Evolutionary conservation across 2,888 invertebrate genomes (phyloP).

Genomic region (Chesias legatella): DNA sequence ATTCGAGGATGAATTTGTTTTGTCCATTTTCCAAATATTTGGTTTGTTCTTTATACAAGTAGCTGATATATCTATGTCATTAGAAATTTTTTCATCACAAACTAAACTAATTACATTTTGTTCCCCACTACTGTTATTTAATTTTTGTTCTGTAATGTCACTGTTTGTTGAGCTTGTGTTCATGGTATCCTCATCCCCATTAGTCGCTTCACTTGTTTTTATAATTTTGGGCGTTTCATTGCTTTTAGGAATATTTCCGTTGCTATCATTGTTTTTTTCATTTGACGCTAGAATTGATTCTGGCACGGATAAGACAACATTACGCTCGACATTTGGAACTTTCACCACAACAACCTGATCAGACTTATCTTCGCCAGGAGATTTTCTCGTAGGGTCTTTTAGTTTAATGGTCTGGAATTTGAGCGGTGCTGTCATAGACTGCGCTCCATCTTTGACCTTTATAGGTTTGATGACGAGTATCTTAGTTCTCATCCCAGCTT

Average conservation of each 20-base stretch:
- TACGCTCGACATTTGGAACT: conserved; percentile 63
- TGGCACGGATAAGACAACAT: conserved; percentile 34
- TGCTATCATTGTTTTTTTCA: conserved; percentile 12
- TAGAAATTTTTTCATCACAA: conserved; percentile 13
- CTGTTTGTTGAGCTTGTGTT: conserved; percentile 1
- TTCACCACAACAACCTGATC: conserved; percentile 68
- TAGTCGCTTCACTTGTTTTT: conserved; percentile 1
- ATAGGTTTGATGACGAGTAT: conserved; percentile 72
- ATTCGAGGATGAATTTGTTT: conserved; percentile 13
- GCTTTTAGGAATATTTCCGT: conserved; percentile 18
- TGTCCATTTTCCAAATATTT: conserved; percentile 9
- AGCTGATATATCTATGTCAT: conserved; percentile 4
- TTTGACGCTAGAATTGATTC: conserved; percentile 23
- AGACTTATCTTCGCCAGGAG: conserved; percentile 47
- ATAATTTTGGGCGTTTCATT: not conserved
- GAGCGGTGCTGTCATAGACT: conserved; percentile 46
- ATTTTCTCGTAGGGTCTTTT: conserved; percentile 62
- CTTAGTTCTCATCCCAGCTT: conserved; percentile 73
- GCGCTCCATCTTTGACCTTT: conserved; percentile 55
- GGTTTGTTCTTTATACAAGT: conserved; percentile 7
- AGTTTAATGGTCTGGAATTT: conserved; percentile 86
- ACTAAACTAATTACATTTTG: conserved; percentile 13
- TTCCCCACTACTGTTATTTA: conserved; percentile 12
- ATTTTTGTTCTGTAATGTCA: conserved; percentile 3
- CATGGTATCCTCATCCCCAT: not conserved